These are phyloP conservation scores for Synanthedon tipuliformis DNA, from an alignment of 2,888 invertebrate species.

Conservation along the genomic window DNA sequence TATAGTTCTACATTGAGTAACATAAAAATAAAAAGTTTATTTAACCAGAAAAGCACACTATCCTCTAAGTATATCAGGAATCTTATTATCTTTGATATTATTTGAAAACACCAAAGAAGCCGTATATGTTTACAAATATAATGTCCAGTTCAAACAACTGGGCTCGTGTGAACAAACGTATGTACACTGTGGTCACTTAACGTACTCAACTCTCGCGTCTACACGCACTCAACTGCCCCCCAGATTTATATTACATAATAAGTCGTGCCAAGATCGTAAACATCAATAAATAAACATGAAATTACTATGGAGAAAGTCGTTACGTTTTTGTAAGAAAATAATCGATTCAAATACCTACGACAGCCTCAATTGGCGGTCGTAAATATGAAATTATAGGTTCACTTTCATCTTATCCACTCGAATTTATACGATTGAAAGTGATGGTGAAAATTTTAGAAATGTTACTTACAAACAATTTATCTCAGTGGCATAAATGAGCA, in stretches of 20 bases:
- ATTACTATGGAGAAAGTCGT: constrained; percentile 57
- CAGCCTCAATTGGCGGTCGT: constrained; percentile 5
- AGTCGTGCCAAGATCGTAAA: constrained; percentile 4
- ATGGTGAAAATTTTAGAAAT: constrained; percentile 4
- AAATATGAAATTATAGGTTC: constrained; percentile 17
- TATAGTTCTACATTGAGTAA: no score
- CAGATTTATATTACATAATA: constrained; percentile 2
- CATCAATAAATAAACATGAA: constrained; percentile 18
- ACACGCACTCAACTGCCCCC: not conserved
- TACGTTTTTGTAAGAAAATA: constrained; percentile 49
- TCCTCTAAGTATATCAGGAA: no score
- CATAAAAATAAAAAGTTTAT: no score
- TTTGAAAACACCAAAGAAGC: no score
- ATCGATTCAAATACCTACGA: constrained; percentile 27
- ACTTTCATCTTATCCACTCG: not conserved
- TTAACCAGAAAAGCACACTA: not conserved
- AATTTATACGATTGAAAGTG: constrained; percentile 1
- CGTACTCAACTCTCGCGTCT: constrained; percentile 4
- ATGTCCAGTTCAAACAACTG: constrained; percentile 4
- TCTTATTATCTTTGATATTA: no score
- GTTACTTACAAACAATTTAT: constrained; percentile 21
- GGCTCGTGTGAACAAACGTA: constrained; percentile 1
- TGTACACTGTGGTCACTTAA: constrained; percentile 10
- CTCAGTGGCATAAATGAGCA: constrained; percentile 56
- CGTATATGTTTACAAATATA: not conserved